Evolutionary conservation across 2,113 vertebrate species (phyloP).

Genomic region (Phylloscopus trochilus): DNA sequence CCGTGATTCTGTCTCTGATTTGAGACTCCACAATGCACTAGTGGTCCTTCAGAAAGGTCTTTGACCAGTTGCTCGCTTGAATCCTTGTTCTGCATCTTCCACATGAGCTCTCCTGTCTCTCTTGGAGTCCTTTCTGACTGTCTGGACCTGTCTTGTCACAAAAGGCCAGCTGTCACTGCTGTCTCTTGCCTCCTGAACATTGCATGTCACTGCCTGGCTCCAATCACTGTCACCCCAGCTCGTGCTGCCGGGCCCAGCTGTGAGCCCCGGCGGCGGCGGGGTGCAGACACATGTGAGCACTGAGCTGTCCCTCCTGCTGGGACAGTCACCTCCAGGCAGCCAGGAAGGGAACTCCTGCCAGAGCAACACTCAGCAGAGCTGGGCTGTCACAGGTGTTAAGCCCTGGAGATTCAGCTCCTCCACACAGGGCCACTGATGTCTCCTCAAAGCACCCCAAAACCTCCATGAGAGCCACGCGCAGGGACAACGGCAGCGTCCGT

Average conservation of each 20-base stretch:
- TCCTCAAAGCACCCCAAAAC: neutral
- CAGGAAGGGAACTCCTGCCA: neutral
- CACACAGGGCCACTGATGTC: neutral
- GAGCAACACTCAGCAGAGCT: neutral
- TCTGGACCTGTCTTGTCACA: neutral
- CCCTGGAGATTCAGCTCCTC: neutral
- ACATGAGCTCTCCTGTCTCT: neutral
- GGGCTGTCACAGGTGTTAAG: neutral
- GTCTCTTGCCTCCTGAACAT: neutral
- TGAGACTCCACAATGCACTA: neutral
- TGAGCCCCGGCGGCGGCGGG: fast-evolving
- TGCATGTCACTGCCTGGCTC: neutral
- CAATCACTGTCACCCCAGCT: neutral
- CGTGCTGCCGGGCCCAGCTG: neutral
- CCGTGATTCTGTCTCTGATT: neutral
- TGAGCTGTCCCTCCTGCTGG: neutral
- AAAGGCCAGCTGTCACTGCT: neutral
- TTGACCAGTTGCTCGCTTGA: neutral
- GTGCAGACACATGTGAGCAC: neutral
- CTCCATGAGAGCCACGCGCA: fast-evolving
- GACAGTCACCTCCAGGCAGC: neutral
- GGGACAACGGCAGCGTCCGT: fast-evolving
- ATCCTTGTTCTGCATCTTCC: neutral
- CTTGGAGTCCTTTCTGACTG: neutral
- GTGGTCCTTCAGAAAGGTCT: neutral